Percentiles rank a stretch among this genome's conserved stretches.
Conservation (phyloP, 2,797 vertebrate species). For the Arremon aurantiirostris region DNA sequence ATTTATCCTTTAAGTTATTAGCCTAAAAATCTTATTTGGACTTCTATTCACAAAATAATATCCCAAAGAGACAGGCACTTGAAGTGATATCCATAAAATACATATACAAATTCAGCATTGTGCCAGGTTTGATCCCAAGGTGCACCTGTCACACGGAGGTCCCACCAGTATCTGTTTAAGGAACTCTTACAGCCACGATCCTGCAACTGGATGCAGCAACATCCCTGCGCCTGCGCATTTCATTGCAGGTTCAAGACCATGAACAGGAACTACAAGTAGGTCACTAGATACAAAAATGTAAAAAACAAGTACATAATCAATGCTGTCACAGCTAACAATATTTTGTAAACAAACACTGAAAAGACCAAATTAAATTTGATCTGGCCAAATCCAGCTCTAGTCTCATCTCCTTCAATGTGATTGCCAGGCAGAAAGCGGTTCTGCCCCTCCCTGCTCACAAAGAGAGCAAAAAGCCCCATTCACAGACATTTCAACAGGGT, state of each 20-base stretch:
- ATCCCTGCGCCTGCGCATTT: constrained; percentile 39
- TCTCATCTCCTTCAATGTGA: not conserved
- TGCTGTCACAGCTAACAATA: constrained; percentile 39
- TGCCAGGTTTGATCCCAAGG: constrained; percentile 20
- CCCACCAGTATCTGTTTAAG: constrained; percentile 13
- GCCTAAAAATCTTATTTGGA: constrained; percentile 68
- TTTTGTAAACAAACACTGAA: constrained; percentile 70
- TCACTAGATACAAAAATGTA: constrained; percentile 13
- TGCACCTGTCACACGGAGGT: constrained; percentile 25
- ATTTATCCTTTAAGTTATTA: constrained; percentile 70
- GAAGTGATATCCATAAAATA: constrained; percentile 49
- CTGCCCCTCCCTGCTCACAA: not conserved
- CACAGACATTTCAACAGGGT: not conserved
- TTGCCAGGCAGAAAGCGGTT: not conserved
- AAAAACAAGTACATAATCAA: constrained; percentile 21
- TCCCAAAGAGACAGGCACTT: constrained; percentile 49
- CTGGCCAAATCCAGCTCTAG: not conserved
- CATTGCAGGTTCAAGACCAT: constrained; percentile 16
- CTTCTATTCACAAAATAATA: constrained; percentile 57
- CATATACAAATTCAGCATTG: constrained; percentile 8
- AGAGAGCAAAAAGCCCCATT: not conserved
- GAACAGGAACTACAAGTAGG: constrained; percentile 28
- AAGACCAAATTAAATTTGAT: constrained; percentile 49
- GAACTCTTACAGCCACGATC: constrained; percentile 24
- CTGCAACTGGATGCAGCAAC: not conserved